Base-by-base conservation (phyloP, 2,888 invertebrate species). In the Nycteola revayana region DNA sequence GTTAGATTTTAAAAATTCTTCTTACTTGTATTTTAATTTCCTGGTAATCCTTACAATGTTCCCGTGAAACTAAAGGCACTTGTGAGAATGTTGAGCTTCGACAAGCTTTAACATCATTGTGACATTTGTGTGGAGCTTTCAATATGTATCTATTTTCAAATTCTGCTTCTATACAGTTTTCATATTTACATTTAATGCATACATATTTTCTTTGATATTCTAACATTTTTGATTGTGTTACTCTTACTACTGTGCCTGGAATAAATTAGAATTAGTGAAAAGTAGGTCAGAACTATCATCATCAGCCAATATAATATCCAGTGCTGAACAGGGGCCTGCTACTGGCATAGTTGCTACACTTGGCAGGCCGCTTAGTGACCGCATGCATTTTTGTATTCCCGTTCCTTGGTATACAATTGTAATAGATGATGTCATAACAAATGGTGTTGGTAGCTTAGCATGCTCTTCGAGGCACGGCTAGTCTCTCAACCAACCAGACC, bases 1-100 rank as follows among this genome's bases (percentile, higher is more conserved):
- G n/a, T n/a, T n/a, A n/a, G n/a, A n/a, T n/a, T n/a, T n/a, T n/a
- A n/a, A n/a, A n/a, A n/a, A n/a, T n/a, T n/a, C n/a, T n/a, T n/a
- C n/a, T n/a, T 75, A 92, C 94, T 83, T 94, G 94, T 63, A 97
- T 90, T 84, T 95, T 96, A 7, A 96, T 92, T 87, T 96, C 95
- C 75, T 96, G 96, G 77, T 94, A 95, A 85, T 96, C 95, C 58
- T 92, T 93, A 67, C 92, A 96, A 64, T 93, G 90, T 44, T 91
- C 89, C 42, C 91, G 86, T 27, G 92, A 90, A 21, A 92, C 79
- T 31, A 90, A 71, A 41, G 88, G 90, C 9, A 91, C 75, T 54
- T 83, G 77, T 38, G 74, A 76, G 41, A 92, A 90, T 57, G 88
- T 92, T 22, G 86, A 84, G 54, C 90, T 89, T 55, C 78, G 82